Evolutionary conservation across 2,888 invertebrate genomes (phyloP), one percentile per base, ranked within the genome.

Genomic region (Trachelus troglodyta): DNA sequence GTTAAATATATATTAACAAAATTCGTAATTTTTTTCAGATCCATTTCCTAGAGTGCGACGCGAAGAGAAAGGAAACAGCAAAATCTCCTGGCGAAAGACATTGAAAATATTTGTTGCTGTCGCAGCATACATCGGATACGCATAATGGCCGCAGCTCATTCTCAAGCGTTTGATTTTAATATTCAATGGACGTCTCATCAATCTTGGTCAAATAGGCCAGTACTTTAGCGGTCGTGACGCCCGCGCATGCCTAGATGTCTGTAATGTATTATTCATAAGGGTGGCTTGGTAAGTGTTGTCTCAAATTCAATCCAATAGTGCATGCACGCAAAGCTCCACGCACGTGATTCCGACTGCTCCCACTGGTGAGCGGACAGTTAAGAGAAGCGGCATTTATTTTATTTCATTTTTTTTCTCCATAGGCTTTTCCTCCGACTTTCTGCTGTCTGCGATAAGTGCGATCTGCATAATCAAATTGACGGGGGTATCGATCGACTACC

Each of bases 281-380:
- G 75, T 35, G 78, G 83, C 81, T 77, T 86, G 79, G 85, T 85
- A 87, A 86, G 84, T 86, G 82, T 87, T 86, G 87, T 86, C 86
- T 85, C 82, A 84, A 87, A 86, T 86, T 86, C 85, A 86, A 86
- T 86, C 85, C 85, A 83, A 86, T 85, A 85, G 85, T 74, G 73
- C 75, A 56, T 23, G 56, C 56, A 56, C 56, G 56, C 23, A 2
- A 56, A 56, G 23, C 56, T 56, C 56, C 23, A 56, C 56, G 56
- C 56, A 56, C 56, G 56, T 56, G 56, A 56, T 56, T 56, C 56
- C 23, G 56, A 9, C 56, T 56, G 15, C 56, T 56, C 23, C 56
- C 23, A 2, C 2, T 56, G 23, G 56, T 9, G 56, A 56, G 56
- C 56, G 56, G 23, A 56, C 56, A 56, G 23, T 56, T 56, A 56